A percentile compares a stretch with the other conserved stretches of the same genome.
phyloP scores from a whole-genome alignment of 2,113 vertebrate genomes.

The Lasiurus borealis region DNA sequence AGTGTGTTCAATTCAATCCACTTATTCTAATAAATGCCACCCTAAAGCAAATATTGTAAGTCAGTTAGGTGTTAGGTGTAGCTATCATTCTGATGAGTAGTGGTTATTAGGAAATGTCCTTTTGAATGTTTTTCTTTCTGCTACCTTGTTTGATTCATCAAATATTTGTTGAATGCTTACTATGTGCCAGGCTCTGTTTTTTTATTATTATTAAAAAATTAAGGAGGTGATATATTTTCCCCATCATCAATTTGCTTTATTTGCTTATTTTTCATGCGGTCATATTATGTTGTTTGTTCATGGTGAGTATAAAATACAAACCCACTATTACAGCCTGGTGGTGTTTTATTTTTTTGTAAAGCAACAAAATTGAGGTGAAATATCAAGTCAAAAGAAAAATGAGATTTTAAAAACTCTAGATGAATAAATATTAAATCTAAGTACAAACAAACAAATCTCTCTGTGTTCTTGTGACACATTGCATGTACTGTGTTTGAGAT shows the following conservation, averaged over 20 bases:
- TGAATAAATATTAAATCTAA: neutral
- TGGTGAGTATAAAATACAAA: neutral
- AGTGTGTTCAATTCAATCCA: neutral
- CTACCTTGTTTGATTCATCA: neutral
- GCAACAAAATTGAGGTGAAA: neutral
- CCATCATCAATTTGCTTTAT: neutral
- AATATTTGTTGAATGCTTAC: neutral
- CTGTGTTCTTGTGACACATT: neutral
- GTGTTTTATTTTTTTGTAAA: neutral
- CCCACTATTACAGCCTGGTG: neutral
- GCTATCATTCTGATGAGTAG: neutral
- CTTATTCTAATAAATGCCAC: constrained; percentile 55
- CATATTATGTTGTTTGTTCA: neutral
- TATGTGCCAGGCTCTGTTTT: neutral
- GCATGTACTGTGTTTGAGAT: neutral
- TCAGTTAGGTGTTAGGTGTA: neutral
- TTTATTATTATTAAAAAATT: neutral
- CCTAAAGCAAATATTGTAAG: neutral
- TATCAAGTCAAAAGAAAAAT: neutral
- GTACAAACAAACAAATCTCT: neutral
- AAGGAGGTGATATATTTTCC: neutral
- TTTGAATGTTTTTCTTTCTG: constrained; percentile 10
- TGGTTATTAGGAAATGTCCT: neutral
- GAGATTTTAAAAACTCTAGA: neutral
- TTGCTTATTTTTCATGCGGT: neutral